These are phyloP conservation scores for Neodiprion virginianus DNA, from an alignment of 1,140 invertebrate genomes.

Conservation along the genomic window DNA sequence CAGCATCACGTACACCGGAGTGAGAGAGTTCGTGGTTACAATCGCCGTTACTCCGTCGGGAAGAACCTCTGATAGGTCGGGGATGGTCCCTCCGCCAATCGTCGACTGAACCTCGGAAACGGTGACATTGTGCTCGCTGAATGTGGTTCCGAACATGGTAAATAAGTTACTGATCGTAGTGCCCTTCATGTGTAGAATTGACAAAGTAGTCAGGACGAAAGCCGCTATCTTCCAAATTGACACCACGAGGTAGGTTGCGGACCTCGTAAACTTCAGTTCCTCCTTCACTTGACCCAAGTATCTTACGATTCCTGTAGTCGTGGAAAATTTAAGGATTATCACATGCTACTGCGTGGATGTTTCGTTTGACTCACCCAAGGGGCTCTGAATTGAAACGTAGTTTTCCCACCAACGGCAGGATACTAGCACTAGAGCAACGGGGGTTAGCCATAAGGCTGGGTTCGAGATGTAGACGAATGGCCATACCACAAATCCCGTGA, in stretches of 20 bases:
- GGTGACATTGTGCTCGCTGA: slow-evolving; percentile 62
- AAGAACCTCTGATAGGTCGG: slow-evolving; percentile 1
- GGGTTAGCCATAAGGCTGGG: slow-evolving; percentile 67
- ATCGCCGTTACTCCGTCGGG: slow-evolving; percentile 43
- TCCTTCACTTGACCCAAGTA: slow-evolving; percentile 64
- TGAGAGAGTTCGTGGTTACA: slow-evolving; percentile 49
- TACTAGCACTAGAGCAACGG: slow-evolving; percentile 72
- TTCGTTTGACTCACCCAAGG: slow-evolving; percentile 52
- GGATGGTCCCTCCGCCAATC: slow-evolving; percentile 10
- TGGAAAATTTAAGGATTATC: slow-evolving; percentile 20
- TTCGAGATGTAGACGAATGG: slow-evolving; percentile 60
- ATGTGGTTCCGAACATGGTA: slow-evolving; percentile 52
- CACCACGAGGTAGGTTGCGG: slow-evolving; percentile 74
- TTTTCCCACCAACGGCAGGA: slow-evolving; percentile 89
- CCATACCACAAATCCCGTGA: slow-evolving; percentile 72
- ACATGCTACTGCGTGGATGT: not conserved
- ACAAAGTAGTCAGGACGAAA: slow-evolving; percentile 67
- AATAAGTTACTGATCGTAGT: slow-evolving; percentile 66
- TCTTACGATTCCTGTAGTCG: slow-evolving; percentile 59
- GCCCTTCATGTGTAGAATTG: slow-evolving; percentile 64
- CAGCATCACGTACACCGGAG: slow-evolving; percentile 66
- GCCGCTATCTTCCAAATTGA: slow-evolving; percentile 71
- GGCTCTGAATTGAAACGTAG: slow-evolving; percentile 69
- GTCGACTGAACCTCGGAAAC: slow-evolving; percentile 62
- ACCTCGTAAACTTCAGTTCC: slow-evolving; percentile 68